Conservation (phyloP, 2,797 vertebrate genomes). For the Hippopotamyrus pictus region DNA sequence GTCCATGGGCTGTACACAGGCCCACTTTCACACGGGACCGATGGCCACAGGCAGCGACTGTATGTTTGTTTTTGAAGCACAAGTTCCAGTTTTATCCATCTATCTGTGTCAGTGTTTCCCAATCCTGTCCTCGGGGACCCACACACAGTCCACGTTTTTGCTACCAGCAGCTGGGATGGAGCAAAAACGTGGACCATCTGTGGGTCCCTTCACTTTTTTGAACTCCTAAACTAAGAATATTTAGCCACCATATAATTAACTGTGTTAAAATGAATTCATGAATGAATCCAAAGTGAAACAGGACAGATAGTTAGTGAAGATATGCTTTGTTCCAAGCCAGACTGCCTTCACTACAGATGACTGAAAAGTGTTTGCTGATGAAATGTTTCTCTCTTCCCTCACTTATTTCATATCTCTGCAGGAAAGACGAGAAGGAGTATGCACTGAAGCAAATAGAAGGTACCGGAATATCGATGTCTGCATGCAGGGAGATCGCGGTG, state of each 20-base stretch:
- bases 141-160: background rate
- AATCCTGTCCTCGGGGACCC: background rate
- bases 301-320: background rate
- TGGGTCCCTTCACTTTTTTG: background rate
- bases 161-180: background rate
- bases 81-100: background rate
- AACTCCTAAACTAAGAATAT: background rate
- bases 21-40: background rate
- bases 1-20: background rate
- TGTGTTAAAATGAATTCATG: background rate
- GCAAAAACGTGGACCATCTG: background rate
- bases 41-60: background rate
- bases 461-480: conserved; percentile 98
- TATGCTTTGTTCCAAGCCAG: background rate
- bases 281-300: background rate
- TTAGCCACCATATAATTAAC: background rate
- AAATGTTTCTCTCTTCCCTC: background rate
- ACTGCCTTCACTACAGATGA: background rate
- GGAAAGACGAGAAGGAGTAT: conserved; percentile 97
- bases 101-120: background rate
- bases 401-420: conserved; percentile 48
- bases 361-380: background rate
- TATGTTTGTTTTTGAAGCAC: background rate
- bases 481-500: conserved; percentile 98
- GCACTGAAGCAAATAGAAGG: conserved; percentile 99